Evolutionary conservation across 2,797 vertebrate genomes (phyloP).

Genomic region (Gambelia wislizenii): DNA sequence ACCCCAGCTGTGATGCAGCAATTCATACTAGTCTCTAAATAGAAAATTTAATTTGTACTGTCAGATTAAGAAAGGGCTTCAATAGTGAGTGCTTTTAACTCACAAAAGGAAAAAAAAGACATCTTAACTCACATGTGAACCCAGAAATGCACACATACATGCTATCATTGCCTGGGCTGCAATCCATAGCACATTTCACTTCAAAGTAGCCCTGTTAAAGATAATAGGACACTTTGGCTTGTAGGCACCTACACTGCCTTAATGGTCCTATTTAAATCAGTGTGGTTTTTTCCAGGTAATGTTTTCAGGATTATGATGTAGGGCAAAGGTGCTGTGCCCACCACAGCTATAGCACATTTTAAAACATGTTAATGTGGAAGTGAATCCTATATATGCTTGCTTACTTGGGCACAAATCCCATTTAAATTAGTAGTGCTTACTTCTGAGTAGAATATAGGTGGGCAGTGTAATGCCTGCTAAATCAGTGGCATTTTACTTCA

Average conservation of each 20-base stretch:
- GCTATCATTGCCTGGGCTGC: not conserved
- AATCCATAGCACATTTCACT: constrained; percentile 16
- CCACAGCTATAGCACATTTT: not conserved
- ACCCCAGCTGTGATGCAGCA: constrained; percentile 61
- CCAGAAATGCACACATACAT: not conserved
- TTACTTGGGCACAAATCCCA: not conserved
- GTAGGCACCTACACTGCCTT: not conserved
- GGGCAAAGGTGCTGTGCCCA: not conserved
- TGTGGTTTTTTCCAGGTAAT: not conserved
- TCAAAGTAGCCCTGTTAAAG: constrained; percentile 3
- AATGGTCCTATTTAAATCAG: not conserved
- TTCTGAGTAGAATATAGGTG: not conserved
- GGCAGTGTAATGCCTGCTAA: not conserved
- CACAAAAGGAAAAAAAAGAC: not conserved
- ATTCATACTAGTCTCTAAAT: constrained; percentile 48
- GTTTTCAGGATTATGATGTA: constrained; percentile 2
- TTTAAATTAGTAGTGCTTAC: not conserved
- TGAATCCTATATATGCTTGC: not conserved
- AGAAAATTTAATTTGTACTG: constrained; percentile 60
- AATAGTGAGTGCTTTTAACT: constrained; percentile 39
- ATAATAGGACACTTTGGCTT: constrained; percentile 1
- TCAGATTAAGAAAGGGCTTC: constrained; percentile 45
- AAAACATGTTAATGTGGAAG: not conserved
- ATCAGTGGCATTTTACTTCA: not conserved
- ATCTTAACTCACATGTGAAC: constrained; percentile 9